Conservation (phyloP, 2,888 invertebrate genomes). For the Spodoptera exigua region DNA sequence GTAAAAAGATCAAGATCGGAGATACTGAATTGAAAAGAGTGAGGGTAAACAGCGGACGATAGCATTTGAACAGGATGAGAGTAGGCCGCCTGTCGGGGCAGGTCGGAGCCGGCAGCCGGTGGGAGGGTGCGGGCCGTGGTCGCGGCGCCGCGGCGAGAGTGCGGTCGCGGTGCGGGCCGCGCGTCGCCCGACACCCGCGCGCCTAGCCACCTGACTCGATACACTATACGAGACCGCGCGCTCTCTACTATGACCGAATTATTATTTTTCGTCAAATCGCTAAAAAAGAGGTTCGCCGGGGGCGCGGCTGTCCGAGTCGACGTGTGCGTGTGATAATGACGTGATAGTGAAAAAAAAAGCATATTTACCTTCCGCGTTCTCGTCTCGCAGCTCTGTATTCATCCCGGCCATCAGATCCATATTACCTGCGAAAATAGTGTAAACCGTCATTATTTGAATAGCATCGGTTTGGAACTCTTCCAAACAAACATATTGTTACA, state of each 20-base stretch:
- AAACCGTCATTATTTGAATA: slow-evolving; percentile 19
- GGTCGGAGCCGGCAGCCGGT: slow-evolving; percentile 35
- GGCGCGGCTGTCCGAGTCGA: slow-evolving; percentile 89
- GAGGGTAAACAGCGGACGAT: slow-evolving; percentile 30
- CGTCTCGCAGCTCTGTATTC: slow-evolving; percentile 82
- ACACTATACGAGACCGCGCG: slow-evolving; percentile 70
- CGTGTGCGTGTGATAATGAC: slow-evolving; percentile 86
- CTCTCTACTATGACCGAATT: slow-evolving; percentile 73
- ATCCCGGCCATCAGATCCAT: slow-evolving; percentile 85
- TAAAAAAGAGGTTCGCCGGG: slow-evolving; percentile 83
- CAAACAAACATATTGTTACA: slow-evolving; percentile 28
- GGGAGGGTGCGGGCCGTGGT: slow-evolving; percentile 47
- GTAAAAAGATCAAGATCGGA: slow-evolving; percentile 6
- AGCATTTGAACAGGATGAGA: slow-evolving; percentile 60
- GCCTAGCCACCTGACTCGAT: slow-evolving; percentile 78
- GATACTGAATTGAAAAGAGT: slow-evolving; percentile 8
- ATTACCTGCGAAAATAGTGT: slow-evolving; percentile 74
- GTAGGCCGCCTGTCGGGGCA: slow-evolving; percentile 25
- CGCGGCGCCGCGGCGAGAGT: slow-evolving; percentile 51
- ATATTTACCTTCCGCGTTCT: slow-evolving; percentile 85
- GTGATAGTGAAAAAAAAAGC: slow-evolving; percentile 71
- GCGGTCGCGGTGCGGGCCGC: slow-evolving; percentile 62
- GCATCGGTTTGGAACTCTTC: slow-evolving; percentile 10
- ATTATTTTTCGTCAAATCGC: slow-evolving; percentile 51
- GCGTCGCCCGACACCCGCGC: slow-evolving; percentile 85